These are phyloP conservation scores for Mythimna loreyi DNA, from an alignment of 2,888 invertebrate species.

Conservation along the genomic window DNA sequence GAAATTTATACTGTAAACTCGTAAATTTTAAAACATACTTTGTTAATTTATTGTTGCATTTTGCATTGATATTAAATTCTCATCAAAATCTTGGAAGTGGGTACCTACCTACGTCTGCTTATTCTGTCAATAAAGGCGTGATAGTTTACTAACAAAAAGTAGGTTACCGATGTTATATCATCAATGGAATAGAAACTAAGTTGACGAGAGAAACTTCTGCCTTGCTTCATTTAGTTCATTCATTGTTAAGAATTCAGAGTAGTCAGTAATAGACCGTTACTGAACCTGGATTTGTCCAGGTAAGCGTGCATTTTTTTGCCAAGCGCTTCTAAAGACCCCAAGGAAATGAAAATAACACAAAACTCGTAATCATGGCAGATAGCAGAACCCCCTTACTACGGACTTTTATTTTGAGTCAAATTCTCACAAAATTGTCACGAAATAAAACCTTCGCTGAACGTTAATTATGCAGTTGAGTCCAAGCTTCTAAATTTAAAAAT, in stretches of 20 bases:
- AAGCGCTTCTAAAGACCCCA: neutral
- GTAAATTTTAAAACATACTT: slow-evolving; percentile 1
- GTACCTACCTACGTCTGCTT: neutral
- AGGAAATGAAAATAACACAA: neutral
- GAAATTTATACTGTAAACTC: slow-evolving; percentile 3
- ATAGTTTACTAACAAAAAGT: slow-evolving; percentile 9
- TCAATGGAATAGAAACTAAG: slow-evolving; percentile 7
- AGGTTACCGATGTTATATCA: slow-evolving; percentile 16
- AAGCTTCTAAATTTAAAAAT: neutral
- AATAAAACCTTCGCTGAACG: neutral
- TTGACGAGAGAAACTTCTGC: neutral
- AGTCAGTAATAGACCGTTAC: neutral
- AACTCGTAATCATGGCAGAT: slow-evolving; percentile 14
- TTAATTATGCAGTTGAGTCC: neutral
- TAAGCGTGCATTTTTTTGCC: neutral
- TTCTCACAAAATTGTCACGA: neutral
- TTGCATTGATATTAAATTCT: neutral
- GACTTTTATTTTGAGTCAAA: neutral
- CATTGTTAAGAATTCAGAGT: neutral
- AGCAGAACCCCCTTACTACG: slow-evolving; percentile 21
- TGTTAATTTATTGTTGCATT: neutral
- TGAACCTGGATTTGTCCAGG: neutral
- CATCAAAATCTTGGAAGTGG: neutral
- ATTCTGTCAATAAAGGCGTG: neutral
- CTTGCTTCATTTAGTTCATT: neutral